These are phyloP conservation scores for Dendroctonus ponderosae DNA, from an alignment of 1,140 invertebrate species.

Conservation along the genomic window DNA sequence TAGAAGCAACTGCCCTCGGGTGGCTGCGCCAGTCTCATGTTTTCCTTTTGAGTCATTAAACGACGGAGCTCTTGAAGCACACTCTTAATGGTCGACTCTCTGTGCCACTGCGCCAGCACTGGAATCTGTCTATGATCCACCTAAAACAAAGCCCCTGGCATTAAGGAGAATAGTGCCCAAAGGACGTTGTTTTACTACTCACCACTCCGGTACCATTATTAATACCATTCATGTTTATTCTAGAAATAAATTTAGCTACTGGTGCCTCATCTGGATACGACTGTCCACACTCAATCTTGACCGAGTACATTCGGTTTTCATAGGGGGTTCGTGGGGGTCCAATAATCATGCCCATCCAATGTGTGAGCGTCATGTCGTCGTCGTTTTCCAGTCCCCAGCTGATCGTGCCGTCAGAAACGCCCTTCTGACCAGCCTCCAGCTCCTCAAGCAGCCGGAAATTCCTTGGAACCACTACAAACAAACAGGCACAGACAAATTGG, in stretches of 20 bases:
- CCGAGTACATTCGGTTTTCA: slow-evolving; percentile 98
- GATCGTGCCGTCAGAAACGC: slow-evolving; percentile 97
- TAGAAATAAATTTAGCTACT: slow-evolving; percentile 91
- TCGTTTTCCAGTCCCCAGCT: slow-evolving; percentile 99
- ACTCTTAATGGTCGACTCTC: slow-evolving; percentile 93
- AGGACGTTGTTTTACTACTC: slow-evolving; percentile 50
- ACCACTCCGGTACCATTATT: slow-evolving; percentile 94
- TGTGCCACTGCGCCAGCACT: slow-evolving; percentile 89
- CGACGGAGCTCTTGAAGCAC: slow-evolving; percentile 91
- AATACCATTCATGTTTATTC: slow-evolving; percentile 98
- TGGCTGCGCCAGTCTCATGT: slow-evolving; percentile 94
- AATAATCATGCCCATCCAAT: slow-evolving; percentile 99
- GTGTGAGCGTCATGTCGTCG: slow-evolving; percentile 96
- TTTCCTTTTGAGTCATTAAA: slow-evolving; percentile 95
- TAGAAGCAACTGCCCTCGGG: slow-evolving; percentile 95
- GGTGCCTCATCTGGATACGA: slow-evolving; percentile 96
- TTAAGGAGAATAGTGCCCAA: too few species aligned
- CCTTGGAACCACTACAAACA: slow-evolving; percentile 83
- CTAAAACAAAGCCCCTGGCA: slow-evolving; percentile 53
- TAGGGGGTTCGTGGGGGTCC: slow-evolving; percentile 97
- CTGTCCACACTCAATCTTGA: slow-evolving; percentile 96
- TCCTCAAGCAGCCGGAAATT: slow-evolving; percentile 98
- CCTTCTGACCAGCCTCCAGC: slow-evolving; percentile 98
- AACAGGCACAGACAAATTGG: not conserved
- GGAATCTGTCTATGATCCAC: slow-evolving; percentile 92